Evolutionary conservation across 2,113 vertebrate species (phyloP).

Genomic region (Pedetes capensis): DNA sequence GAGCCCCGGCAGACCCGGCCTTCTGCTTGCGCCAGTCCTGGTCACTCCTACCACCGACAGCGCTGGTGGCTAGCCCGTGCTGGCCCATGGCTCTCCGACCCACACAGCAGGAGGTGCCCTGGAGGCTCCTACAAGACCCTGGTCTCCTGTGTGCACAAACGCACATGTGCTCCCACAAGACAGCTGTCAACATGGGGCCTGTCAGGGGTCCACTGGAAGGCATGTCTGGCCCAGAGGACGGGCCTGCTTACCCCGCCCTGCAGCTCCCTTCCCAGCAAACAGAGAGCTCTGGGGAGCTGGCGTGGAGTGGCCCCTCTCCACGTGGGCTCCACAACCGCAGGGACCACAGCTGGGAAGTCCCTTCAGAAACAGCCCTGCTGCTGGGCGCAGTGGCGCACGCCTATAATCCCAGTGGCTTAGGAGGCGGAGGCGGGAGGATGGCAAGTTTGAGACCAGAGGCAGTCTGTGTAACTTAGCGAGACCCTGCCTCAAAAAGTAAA

Average conservation of each 20-base stretch:
- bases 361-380: fast-evolving
- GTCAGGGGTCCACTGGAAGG: neutral
- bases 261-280: neutral
- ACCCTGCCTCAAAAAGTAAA: too few relatives aligned
- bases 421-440: too few relatives aligned
- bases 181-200: neutral
- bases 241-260: neutral
- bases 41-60: neutral
- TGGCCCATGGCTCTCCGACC: fast-evolving
- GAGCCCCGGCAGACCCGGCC: neutral
- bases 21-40: fast-evolving
- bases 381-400: too few relatives aligned
- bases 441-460: too few relatives aligned
- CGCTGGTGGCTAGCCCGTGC: fast-evolving
- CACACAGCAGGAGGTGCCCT: fast-evolving
- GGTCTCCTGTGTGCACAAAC: neutral
- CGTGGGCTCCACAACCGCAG: neutral
- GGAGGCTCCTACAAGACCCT: fast-evolving
- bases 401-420: too few relatives aligned
- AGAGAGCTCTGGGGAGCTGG: neutral
- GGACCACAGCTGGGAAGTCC: fast-evolving
- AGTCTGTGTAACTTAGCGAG: too few relatives aligned
- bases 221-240: fast-evolving
- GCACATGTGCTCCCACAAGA: too few relatives aligned
- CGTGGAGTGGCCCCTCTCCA: fast-evolving